Percentiles rank a stretch among this genome's conserved stretches.
These are phyloP conservation scores for Onychomys arenicola DNA, from an alignment of 2,797 vertebrate species.

Conservation along the genomic window DNA sequence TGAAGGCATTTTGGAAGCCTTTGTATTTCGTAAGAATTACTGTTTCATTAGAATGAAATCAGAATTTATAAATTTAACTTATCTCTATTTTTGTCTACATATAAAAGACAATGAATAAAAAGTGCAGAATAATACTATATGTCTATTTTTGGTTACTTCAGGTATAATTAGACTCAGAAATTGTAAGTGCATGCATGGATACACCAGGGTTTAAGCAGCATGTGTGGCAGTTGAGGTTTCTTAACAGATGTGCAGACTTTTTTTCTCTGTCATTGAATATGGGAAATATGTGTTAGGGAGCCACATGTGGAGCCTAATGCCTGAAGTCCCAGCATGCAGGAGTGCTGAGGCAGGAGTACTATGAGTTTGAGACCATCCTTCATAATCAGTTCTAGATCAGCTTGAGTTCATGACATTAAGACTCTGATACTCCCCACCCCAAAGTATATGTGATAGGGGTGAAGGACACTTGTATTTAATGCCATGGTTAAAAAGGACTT, in stretches of 20 bases:
- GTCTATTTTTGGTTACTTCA: slow-evolving; percentile 8
- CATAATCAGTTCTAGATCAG: background rate
- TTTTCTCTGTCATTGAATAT: background rate
- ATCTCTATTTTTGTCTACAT: background rate
- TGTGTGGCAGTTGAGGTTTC: background rate
- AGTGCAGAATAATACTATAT: background rate
- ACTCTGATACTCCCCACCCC: background rate
- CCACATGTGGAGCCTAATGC: background rate
- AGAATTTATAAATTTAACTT: slow-evolving; percentile 48
- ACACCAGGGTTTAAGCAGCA: background rate
- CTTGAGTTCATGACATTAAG: background rate
- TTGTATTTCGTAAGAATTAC: background rate
- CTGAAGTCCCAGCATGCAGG: background rate
- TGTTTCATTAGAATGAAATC: slow-evolving; percentile 16
- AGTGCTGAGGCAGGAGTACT: background rate
- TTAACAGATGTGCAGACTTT: background rate
- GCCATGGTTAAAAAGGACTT: background rate
- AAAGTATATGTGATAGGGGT: background rate
- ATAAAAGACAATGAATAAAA: background rate
- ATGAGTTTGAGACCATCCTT: background rate
- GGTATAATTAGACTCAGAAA: background rate
- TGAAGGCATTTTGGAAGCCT: background rate
- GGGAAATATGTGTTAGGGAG: background rate
- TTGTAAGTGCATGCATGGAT: background rate
- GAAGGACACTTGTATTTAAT: background rate